phyloP scores from a whole-genome alignment of 92 coral and sea anemone genomes.

The Chrysogorgia sp. region DNA sequence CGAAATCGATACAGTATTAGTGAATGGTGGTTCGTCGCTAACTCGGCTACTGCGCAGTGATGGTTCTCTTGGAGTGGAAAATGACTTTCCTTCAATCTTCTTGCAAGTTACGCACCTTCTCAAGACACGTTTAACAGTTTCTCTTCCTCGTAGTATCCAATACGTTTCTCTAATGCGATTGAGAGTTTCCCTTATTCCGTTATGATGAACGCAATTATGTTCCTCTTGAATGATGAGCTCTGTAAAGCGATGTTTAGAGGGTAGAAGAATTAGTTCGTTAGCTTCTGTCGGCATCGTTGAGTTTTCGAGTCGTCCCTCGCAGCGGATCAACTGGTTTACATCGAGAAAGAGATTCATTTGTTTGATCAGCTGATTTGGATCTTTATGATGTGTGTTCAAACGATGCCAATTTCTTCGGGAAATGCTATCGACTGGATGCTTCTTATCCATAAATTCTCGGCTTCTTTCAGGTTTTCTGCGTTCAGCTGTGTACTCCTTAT shows the following conservation, averaged over 20 bases:
- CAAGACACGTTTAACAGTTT: neutral
- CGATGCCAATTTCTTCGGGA: neutral
- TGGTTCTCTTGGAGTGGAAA: neutral
- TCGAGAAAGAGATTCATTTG: constrained; percentile 17
- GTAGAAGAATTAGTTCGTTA: neutral
- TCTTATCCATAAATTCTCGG: neutral
- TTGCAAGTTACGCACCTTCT: constrained; percentile 5
- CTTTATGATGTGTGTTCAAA: neutral
- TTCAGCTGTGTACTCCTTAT: neutral
- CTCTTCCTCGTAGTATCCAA: constrained; percentile 15
- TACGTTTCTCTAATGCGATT: neutral
- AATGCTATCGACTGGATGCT: neutral
- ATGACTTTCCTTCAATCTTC: constrained; percentile 19
- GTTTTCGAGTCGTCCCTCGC: neutral
- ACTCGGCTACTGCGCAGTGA: neutral
- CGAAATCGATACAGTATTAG: constrained; percentile 19
- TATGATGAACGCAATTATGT: neutral
- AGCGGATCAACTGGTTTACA: neutral
- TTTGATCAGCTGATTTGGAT: constrained; percentile 3
- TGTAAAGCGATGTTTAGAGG: constrained; percentile 6
- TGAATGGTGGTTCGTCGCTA: constrained; percentile 16
- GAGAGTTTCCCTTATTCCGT: constrained; percentile 3
- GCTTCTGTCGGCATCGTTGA: neutral
- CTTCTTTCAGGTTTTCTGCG: neutral
- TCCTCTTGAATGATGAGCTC: neutral